Conservation (phyloP, 2,888 invertebrate species). For the Tenthredo amoena region DNA sequence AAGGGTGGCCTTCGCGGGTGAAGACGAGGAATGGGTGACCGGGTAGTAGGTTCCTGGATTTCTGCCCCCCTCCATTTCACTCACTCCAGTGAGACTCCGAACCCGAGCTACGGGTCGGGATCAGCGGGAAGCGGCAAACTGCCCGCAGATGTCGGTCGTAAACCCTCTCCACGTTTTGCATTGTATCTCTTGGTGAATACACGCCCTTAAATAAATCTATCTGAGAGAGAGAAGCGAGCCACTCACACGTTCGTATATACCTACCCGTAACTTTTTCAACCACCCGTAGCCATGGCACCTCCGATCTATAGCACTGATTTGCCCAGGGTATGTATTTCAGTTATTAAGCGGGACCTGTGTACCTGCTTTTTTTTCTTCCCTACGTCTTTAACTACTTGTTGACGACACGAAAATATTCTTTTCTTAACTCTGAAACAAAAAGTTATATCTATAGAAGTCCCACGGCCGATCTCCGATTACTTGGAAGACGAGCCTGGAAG, state of each 20-base stretch:
- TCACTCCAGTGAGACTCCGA: neutral
- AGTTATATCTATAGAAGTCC: neutral
- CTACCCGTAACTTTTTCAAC: conserved; percentile 17
- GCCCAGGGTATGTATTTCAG: neutral
- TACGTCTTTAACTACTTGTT: no score
- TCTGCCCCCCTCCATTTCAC: neutral
- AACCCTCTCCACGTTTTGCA: conserved; percentile 66
- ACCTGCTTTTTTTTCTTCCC: neutral
- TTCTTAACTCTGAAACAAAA: conserved; percentile 1
- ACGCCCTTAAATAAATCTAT: conserved; percentile 76
- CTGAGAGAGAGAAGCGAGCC: conserved; percentile 56
- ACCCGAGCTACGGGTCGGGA: neutral
- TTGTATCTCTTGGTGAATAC: conserved; percentile 73
- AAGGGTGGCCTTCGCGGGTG: conserved; percentile 63
- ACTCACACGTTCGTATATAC: neutral
- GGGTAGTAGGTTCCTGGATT: conserved; percentile 12
- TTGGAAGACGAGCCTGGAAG: conserved; percentile 11
- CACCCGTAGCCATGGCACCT: neutral
- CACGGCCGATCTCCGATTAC: conserved; percentile 32
- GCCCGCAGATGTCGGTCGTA: conserved; percentile 76
- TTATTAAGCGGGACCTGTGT: neutral
- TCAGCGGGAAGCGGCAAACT: conserved; percentile 67
- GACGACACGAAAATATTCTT: neutral
- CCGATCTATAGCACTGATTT: neutral
- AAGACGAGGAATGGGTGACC: conserved; percentile 43